Conservation (phyloP, 2,113 vertebrate species). For the Neogobius melanostomus region DNA sequence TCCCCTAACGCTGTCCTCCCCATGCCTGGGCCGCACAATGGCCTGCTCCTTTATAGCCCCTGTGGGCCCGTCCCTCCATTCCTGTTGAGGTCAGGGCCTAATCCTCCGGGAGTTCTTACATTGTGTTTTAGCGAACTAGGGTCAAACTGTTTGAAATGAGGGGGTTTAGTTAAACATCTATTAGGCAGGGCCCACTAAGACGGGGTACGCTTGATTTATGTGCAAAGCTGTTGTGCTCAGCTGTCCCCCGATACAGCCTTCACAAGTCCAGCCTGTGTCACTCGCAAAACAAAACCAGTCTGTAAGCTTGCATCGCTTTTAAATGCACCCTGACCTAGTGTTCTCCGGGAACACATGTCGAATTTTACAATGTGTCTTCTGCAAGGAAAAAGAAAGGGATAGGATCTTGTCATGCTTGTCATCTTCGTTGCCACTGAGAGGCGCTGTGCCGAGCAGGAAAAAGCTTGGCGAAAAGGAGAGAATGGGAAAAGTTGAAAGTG, state of each 20-base stretch:
- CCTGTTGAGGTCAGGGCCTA: constrained; percentile 75
- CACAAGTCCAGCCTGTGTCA: constrained; percentile 49
- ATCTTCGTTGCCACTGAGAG: constrained; percentile 59
- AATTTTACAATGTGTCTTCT: constrained; percentile 15
- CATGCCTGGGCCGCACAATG: constrained; percentile 73
- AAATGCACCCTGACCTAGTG: constrained; percentile 34
- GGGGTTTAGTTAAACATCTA: constrained; percentile 85
- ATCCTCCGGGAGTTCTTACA: constrained; percentile 82
- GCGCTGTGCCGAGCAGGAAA: constrained; percentile 38
- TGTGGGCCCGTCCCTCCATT: constrained; percentile 68
- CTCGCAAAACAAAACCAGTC: constrained; percentile 30
- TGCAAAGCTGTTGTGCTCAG: constrained; percentile 72
- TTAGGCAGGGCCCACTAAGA: constrained; percentile 74
- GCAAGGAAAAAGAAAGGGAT: constrained; percentile 8
- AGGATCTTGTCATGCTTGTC: constrained; percentile 1
- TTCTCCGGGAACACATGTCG: constrained; percentile 49
- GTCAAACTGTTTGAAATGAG: constrained; percentile 83
- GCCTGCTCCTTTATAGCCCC: constrained; percentile 74
- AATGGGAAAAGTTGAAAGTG: constrained; percentile 68
- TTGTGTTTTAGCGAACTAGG: constrained; percentile 78
- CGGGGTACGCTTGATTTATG: constrained; percentile 76
- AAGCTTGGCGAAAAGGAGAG: constrained; percentile 34
- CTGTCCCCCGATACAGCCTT: constrained; percentile 49
- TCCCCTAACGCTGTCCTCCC: constrained; percentile 68
- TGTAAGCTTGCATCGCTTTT: constrained; percentile 17